A percentile compares a stretch with the other conserved stretches of the same genome.
Conservation (phyloP, 2,113 vertebrate species). For the Fukomys damarensis region DNA sequence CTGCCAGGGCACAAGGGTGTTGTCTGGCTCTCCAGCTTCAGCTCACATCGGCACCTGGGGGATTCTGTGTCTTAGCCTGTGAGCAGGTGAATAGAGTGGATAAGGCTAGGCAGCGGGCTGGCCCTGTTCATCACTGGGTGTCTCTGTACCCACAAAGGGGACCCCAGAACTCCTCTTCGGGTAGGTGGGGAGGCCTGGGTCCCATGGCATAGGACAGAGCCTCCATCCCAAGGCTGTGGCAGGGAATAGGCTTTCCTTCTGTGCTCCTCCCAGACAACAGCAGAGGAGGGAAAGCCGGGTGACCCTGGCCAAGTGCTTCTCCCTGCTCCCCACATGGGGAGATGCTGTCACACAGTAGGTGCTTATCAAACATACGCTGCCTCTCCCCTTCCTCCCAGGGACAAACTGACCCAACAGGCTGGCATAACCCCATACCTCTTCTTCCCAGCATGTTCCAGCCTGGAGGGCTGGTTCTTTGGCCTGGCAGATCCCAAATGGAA, state of each 20-base stretch:
- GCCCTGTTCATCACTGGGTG: not conserved
- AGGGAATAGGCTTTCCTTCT: not conserved
- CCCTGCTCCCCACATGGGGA: not conserved
- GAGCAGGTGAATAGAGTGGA: not conserved
- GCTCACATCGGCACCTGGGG: fast-evolving
- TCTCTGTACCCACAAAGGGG: not conserved
- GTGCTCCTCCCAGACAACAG: not conserved
- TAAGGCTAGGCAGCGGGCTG: too few relatives aligned
- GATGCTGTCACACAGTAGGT: not conserved
- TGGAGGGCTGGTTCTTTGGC: not conserved
- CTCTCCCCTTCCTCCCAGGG: not conserved
- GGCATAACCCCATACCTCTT: not conserved
- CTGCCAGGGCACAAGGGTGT: not conserved
- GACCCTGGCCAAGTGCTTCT: not conserved
- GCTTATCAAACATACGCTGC: not conserved
- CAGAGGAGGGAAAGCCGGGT: not conserved
- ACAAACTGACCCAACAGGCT: not conserved
- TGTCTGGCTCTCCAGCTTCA: not conserved
- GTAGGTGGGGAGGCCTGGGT: not conserved
- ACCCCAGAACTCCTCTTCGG: not conserved
- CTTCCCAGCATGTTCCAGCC: too few relatives aligned
- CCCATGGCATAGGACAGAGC: not conserved
- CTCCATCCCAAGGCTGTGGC: not conserved
- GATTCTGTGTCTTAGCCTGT: fast-evolving
- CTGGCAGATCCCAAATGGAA: not conserved